phyloP scores from a whole-genome alignment of 2,797 vertebrate species.

The Balearica regulorum region DNA sequence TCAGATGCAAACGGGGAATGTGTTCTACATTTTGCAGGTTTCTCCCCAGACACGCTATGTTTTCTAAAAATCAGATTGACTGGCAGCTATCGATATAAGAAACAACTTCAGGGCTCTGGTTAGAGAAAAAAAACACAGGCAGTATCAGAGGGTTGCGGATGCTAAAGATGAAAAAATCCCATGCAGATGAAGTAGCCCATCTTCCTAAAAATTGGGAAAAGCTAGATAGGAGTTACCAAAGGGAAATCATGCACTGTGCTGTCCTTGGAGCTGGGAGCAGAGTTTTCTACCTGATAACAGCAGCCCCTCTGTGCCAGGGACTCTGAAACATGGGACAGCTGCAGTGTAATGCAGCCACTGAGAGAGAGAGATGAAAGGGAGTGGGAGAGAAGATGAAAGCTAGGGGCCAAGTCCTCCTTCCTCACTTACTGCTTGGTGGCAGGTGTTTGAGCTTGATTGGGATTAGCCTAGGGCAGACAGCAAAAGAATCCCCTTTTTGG shows the following conservation, averaged over 20 bases:
- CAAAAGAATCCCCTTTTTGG: neutral
- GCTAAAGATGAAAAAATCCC: neutral
- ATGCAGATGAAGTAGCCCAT: neutral
- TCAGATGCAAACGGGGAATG: constrained; percentile 35
- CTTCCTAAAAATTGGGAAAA: neutral
- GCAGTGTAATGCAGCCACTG: neutral
- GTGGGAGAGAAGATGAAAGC: neutral
- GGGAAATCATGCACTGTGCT: neutral
- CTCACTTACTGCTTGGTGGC: neutral
- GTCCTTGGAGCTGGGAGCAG: neutral
- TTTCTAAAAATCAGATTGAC: constrained; percentile 46
- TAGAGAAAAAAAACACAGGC: neutral
- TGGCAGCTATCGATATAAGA: constrained; percentile 49
- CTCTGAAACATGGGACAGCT: fast-evolving
- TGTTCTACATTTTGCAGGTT: constrained; percentile 41
- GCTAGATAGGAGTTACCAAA: neutral
- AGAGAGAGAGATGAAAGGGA: too few relatives aligned
- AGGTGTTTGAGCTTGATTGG: neutral
- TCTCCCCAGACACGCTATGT: constrained; percentile 26
- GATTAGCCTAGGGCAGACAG: neutral
- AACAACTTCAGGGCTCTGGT: constrained; percentile 23
- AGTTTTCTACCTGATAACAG: neutral
- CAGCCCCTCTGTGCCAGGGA: neutral
- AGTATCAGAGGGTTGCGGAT: neutral
- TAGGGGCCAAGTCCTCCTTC: neutral